Evolutionary conservation across 2,888 invertebrate species (phyloP).

Genomic region (Agonopterix subpropinquella): DNA sequence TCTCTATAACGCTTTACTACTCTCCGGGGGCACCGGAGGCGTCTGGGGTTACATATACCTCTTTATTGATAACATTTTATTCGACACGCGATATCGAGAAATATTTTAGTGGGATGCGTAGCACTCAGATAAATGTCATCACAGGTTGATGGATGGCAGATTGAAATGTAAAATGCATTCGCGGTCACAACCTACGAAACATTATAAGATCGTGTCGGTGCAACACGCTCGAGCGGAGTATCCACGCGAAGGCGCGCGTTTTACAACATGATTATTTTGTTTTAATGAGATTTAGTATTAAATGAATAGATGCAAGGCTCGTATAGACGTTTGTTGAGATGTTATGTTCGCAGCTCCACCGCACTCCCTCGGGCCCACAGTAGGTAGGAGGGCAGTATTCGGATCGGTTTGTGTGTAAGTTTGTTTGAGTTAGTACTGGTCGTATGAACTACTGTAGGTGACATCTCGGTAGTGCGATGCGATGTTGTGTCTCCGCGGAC

Average conservation of each 20-base stretch:
- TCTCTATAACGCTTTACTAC: conserved; percentile 29
- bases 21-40: conserved; percentile 36
- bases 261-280: conserved; percentile 66
- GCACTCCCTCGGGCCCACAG: not conserved
- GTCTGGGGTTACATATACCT: conserved; percentile 31
- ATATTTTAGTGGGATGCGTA: conserved; percentile 17
- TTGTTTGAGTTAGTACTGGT: conserved; percentile 26
- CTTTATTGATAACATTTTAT: conserved; percentile 20
- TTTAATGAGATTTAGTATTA: conserved; percentile 38
- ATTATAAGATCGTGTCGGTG: conserved; percentile 7
- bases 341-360: conserved; percentile 38
- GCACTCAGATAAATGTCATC: conserved; percentile 10
- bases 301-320: conserved; percentile 44
- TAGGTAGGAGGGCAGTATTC: not conserved
- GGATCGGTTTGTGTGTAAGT: conserved; percentile 29
- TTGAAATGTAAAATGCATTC: conserved; percentile 3
- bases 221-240: conserved; percentile 32
- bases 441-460: conserved; percentile 62
- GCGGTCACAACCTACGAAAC: not conserved
- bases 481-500: conserved; percentile 71
- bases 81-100: conserved; percentile 17
- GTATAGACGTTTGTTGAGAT: conserved; percentile 44
- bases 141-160: conserved; percentile 10
- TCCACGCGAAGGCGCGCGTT: conserved; percentile 69
- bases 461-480: conserved; percentile 67